Base-by-base conservation (phyloP, 1,140 invertebrate species). In the Daktulosphaira vitifoliae region DNA sequence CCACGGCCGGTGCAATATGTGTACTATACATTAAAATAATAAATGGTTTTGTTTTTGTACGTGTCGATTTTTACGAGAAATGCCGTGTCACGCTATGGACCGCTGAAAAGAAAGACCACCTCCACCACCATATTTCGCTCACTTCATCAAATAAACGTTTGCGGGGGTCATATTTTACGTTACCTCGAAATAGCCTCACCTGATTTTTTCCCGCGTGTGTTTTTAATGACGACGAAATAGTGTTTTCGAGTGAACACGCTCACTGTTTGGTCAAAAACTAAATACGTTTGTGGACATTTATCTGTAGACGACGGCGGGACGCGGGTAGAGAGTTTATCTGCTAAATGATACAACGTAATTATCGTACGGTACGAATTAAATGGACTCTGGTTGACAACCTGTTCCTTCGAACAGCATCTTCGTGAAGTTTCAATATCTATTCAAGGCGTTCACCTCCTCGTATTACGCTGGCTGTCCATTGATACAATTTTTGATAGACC, bases 1-100 rank as follows among this genome's bases (percentile, higher is more conserved):
- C 2, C 9, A 13, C 18, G 16, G 16, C 25, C 9, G 20, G 39
- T 9, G 39, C 25, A 33, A 29, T 6, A 16, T 33, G 53, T 59
- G 53, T 62, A 33, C 29, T 20, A 46, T 48, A 62, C 29, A 62
- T 48, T 29, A 62, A 62, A 62, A 62, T 62, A 62, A 62, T 62
- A 62, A 62, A 62, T 62, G 56, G 56, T 62, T 48, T 62, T 62
- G 39, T 62, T 62, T 33, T 62, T 48, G 56, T 48, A 33, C 56
- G 56, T 48, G 42, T 62, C 42, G 56, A 62, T 62, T 62, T 62
- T 48, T 62, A 62, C 42, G 42, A 48, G 56, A 48, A 33, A 3
- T 15, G 18, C 11, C 26, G 16, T 18, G 4, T 33, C 29, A 6
- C 29, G 29, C 5, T 33, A 5, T 33, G 29, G 29, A 33, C 18